Evolutionary conservation across 2,888 invertebrate species (phyloP).

Genomic region (Tupiocoris notatus): DNA sequence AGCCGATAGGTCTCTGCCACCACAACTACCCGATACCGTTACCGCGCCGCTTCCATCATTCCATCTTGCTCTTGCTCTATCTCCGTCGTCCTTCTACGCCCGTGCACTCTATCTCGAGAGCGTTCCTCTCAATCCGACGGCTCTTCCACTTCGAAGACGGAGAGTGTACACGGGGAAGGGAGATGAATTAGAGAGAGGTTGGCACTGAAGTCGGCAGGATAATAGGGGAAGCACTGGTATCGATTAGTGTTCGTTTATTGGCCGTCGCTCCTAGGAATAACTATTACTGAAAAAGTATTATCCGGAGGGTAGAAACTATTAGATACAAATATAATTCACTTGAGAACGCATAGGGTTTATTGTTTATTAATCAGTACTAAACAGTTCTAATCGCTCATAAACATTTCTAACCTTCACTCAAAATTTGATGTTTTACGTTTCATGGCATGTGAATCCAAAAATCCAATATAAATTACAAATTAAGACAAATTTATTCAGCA

Average conservation of each 20-base stretch:
- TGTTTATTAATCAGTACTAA: no score
- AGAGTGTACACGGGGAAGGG: not conserved
- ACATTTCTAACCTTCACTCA: no score
- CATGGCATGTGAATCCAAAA: no score
- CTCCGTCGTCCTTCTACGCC: not conserved
- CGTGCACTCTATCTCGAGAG: not conserved
- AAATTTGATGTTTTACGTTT: no score
- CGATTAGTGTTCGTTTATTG: not conserved
- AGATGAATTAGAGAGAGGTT: not conserved
- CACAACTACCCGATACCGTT: not conserved
- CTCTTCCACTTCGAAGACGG: not conserved
- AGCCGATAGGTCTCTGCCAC: constrained; percentile 22
- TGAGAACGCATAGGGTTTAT: no score
- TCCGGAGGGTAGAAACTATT: no score
- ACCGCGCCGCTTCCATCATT: not conserved
- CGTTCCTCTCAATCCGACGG: not conserved
- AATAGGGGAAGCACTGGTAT: not conserved
- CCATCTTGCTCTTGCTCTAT: not conserved
- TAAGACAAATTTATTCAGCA: no score
- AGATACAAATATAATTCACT: no score
- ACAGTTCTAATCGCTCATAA: no score
- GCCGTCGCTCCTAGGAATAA: no score
- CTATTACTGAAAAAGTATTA: no score
- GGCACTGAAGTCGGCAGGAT: not conserved
- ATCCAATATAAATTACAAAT: no score